A percentile compares a stretch with the other conserved stretches of the same genome.
Conservation (phyloP, 1,140 invertebrate species). For the Vanessa atalanta region DNA sequence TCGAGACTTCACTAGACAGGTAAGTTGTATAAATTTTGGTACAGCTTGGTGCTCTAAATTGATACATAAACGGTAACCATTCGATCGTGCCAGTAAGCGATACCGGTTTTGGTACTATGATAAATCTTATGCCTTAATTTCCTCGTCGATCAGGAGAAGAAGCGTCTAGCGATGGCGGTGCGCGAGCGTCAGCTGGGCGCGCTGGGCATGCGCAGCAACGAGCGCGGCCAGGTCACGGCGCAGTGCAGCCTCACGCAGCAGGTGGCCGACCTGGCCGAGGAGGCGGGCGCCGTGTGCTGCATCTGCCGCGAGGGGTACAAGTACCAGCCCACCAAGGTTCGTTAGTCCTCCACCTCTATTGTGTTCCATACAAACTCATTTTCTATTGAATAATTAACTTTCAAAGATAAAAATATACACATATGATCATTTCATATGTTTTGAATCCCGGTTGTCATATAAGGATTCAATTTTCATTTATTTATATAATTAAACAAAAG, state of each 20-base stretch:
- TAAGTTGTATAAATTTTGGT: slow-evolving; percentile 25
- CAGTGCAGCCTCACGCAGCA: slow-evolving; percentile 94
- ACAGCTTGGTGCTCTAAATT: no score
- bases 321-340: slow-evolving; percentile 92
- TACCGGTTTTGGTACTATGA: neutral
- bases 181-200: slow-evolving; percentile 97
- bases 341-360: no score
- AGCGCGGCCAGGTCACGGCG: slow-evolving; percentile 95
- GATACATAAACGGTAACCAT: no score
- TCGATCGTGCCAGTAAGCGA: no score
- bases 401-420: no score
- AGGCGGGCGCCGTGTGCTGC: slow-evolving; percentile 97
- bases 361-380: neutral
- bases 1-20: slow-evolving; percentile 92
- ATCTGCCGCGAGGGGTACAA: slow-evolving; percentile 99
- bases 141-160: slow-evolving; percentile 87
- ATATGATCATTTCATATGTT: no score
- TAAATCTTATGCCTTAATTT: neutral
- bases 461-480: no score
- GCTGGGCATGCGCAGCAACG: slow-evolving; percentile 97
- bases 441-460: no score
- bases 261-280: slow-evolving; percentile 96
- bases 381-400: no score
- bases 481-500: no score
- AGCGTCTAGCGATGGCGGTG: slow-evolving; percentile 98